These are phyloP conservation scores for Acronicta leporina DNA, from an alignment of 2,888 invertebrate species.

Conservation along the genomic window DNA sequence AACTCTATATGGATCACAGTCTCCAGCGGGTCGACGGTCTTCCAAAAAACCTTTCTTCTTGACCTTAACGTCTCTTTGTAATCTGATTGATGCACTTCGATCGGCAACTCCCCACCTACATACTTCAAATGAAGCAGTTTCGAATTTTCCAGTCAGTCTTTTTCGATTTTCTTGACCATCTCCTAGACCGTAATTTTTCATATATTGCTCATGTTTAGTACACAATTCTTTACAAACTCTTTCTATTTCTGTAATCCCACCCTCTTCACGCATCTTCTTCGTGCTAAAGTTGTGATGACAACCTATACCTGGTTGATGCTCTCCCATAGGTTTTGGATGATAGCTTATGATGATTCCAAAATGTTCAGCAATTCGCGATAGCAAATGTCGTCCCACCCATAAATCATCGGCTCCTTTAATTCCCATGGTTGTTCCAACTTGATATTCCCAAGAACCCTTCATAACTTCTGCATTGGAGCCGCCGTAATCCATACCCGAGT, in stretches of 20 bases:
- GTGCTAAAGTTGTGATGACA: constrained; percentile 98
- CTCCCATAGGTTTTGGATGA: constrained; percentile 93
- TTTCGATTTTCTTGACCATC: constrained; percentile 98
- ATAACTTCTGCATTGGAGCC: constrained; percentile 99
- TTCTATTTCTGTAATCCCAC: constrained; percentile 93
- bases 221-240: constrained; percentile 94
- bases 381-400: constrained; percentile 95
- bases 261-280: constrained; percentile 93
- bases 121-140: constrained; percentile 97
- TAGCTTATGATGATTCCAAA: constrained; percentile 92
- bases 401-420: constrained; percentile 95
- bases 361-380: constrained; percentile 95
- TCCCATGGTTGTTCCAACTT: constrained; percentile 97
- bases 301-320: constrained; percentile 96
- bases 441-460: constrained; percentile 98
- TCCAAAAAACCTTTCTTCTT: constrained; percentile 97
- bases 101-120: constrained; percentile 97
- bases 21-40: constrained; percentile 97
- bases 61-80: constrained; percentile 96
- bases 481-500: constrained; percentile 96
- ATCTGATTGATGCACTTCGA: constrained; percentile 96
- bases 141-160: constrained; percentile 97
- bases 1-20: constrained; percentile 95
- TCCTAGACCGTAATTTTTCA: constrained; percentile 96
- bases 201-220: constrained; percentile 90